These are phyloP conservation scores for Monopterus albus DNA, from an alignment of 2,113 vertebrate species.

Conservation along the genomic window DNA sequence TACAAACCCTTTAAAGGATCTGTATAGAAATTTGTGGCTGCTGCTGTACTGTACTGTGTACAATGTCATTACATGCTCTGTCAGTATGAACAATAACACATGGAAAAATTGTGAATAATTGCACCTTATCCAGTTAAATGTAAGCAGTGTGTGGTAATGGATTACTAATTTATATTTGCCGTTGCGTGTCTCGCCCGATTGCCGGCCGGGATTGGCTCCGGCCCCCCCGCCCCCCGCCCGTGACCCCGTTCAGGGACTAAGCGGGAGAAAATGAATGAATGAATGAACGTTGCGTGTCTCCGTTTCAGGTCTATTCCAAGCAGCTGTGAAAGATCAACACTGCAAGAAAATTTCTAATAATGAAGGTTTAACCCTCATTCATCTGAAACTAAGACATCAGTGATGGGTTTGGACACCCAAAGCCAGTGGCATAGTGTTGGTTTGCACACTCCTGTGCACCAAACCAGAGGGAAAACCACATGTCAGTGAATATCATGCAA, in stretches of 20 bases:
- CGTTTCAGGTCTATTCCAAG: conserved; percentile 10
- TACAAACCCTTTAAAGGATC: not conserved
- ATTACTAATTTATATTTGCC: conserved; percentile 12
- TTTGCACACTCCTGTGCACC: not conserved
- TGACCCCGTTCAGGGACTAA: too few relatives aligned
- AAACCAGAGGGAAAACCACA: conserved; percentile 46
- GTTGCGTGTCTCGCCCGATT: conserved; percentile 9
- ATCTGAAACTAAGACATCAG: conserved; percentile 1
- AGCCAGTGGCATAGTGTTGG: not conserved
- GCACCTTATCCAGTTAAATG: not conserved
- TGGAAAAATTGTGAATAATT: not conserved
- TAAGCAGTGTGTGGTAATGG: not conserved
- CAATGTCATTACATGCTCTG: too few relatives aligned
- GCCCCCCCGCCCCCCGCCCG: too few relatives aligned
- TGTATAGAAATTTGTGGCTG: not conserved
- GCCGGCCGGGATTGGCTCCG: too few relatives aligned
- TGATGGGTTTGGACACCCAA: not conserved
- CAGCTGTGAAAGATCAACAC: not conserved
- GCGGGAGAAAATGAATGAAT: too few relatives aligned
- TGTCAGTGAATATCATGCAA: not conserved
- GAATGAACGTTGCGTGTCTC: conserved; percentile 7
- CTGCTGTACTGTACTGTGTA: conserved; percentile 3
- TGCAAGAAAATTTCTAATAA: too few relatives aligned
- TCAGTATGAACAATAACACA: not conserved
- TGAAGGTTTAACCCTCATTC: too few relatives aligned